These are phyloP conservation scores for Aplochiton taeniatus DNA, from an alignment of 2,797 vertebrate species.

Conservation along the genomic window DNA sequence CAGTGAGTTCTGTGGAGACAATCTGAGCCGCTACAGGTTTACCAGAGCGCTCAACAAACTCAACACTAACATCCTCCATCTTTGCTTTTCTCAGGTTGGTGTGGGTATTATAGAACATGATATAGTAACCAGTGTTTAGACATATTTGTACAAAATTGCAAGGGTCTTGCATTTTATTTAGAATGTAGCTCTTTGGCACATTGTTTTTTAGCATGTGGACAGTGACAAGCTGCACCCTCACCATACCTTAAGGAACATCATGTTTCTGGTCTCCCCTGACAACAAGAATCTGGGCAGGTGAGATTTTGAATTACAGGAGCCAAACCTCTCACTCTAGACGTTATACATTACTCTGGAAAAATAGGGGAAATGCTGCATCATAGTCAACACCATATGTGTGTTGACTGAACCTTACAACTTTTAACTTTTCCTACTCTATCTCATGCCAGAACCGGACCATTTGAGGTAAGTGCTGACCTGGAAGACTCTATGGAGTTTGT, in stretches of 20 bases:
- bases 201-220: conserved; percentile 86
- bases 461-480: conserved; percentile 89
- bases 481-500: conserved; percentile 98
- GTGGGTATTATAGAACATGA: too few relatives aligned
- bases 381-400: too few relatives aligned
- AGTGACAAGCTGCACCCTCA: conserved; percentile 94
- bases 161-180: too few relatives aligned
- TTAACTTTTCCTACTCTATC: neutral
- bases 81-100: conserved; percentile 95
- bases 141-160: too few relatives aligned
- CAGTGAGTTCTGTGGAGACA: conserved; percentile 97
- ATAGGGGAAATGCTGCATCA: too few relatives aligned
- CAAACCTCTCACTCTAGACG: too few relatives aligned
- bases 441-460: conserved; percentile 86
- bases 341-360: too few relatives aligned
- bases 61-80: conserved; percentile 93
- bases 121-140: too few relatives aligned
- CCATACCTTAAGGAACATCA: conserved; percentile 95
- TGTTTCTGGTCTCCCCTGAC: conserved; percentile 91
- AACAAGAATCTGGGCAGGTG: conserved; percentile 93
- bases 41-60: conserved; percentile 92
- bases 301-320: conserved; percentile 41
- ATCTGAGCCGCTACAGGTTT: conserved; percentile 91
- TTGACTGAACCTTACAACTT: neutral
- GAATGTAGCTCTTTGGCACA: conserved; percentile 24